Percentiles rank a stretch among this genome's conserved stretches.
Conservation (phyloP, 2,888 invertebrate genomes). For the Mystacides longicornis region DNA sequence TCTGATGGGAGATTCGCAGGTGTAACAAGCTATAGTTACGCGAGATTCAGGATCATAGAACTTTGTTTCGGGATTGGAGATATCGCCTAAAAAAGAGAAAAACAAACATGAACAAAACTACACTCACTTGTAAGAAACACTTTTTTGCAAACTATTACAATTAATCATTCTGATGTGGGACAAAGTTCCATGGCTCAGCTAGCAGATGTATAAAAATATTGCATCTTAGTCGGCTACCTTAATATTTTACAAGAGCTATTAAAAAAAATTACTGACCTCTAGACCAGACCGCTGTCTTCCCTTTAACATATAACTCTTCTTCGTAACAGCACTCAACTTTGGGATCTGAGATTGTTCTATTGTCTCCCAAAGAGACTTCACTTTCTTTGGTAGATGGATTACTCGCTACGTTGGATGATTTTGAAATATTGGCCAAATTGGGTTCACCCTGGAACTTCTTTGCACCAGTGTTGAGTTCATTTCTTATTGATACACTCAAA, state of each 20-base stretch:
- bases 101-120: too few species aligned
- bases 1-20: constrained; percentile 73
- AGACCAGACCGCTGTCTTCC: constrained; percentile 77
- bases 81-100: constrained; percentile 42
- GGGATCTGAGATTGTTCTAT: constrained; percentile 32
- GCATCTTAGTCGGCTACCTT: too few species aligned
- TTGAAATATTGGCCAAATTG: constrained; percentile 32
- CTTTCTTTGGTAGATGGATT: constrained; percentile 22
- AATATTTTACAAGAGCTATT: too few species aligned
- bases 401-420: constrained; percentile 41
- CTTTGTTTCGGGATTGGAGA: constrained; percentile 47
- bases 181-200: too few species aligned
- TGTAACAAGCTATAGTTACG: constrained; percentile 63
- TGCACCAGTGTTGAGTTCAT: constrained; percentile 35
- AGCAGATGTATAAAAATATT: too few species aligned
- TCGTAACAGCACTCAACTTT: constrained; percentile 54
- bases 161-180: too few species aligned
- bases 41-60: constrained; percentile 45
- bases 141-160: too few species aligned
- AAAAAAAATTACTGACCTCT: constrained; percentile 40
- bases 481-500: constrained; percentile 44
- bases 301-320: constrained; percentile 83
- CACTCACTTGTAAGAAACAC: too few species aligned
- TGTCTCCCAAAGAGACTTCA: constrained; percentile 11
- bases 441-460: constrained; percentile 35